Conservation (phyloP, 2,113 vertebrate species). For the Hirundichthys speculiger region DNA sequence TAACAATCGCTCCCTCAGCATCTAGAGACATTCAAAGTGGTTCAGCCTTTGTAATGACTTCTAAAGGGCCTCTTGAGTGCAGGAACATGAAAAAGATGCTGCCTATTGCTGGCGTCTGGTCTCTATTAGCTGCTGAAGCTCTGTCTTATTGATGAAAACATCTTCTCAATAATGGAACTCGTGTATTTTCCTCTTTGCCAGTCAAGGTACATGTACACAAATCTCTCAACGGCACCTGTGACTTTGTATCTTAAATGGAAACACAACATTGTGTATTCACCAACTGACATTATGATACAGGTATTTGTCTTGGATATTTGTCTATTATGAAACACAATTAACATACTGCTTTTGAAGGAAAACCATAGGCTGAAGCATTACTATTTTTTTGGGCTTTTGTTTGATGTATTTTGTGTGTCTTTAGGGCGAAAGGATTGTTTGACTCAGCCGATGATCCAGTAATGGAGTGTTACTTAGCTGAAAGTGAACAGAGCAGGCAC, state of each 20-base stretch:
- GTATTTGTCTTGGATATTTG: too few species aligned
- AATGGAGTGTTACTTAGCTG: conserved; percentile 30
- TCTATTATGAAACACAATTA: too few species aligned
- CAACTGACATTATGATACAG: conserved; percentile 1
- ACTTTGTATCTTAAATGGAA: conserved; percentile 1
- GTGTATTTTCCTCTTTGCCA: conserved; percentile 47
- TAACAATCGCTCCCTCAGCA: conserved; percentile 42
- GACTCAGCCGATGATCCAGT: neutral
- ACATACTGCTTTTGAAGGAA: neutral
- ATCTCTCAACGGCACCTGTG: conserved; percentile 8
- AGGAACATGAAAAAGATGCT: conserved; percentile 61
- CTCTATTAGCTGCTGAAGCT: conserved; percentile 51
- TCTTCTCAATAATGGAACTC: conserved; percentile 44
- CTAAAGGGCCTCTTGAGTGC: conserved; percentile 71
- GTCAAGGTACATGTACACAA: conserved; percentile 26
- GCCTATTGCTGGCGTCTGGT: conserved; percentile 45
- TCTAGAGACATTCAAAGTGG: conserved; percentile 62
- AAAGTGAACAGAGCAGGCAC: neutral
- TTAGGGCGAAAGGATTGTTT: conserved; percentile 7
- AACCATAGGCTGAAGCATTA: neutral
- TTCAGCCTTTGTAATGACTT: conserved; percentile 61
- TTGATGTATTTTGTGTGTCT: neutral
- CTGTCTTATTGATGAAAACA: conserved; percentile 53
- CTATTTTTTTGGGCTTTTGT: conserved; percentile 2
- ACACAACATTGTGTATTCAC: conserved; percentile 23